Conservation (phyloP, 2,797 vertebrate species). For the Helicolenus hilgendorfi region DNA sequence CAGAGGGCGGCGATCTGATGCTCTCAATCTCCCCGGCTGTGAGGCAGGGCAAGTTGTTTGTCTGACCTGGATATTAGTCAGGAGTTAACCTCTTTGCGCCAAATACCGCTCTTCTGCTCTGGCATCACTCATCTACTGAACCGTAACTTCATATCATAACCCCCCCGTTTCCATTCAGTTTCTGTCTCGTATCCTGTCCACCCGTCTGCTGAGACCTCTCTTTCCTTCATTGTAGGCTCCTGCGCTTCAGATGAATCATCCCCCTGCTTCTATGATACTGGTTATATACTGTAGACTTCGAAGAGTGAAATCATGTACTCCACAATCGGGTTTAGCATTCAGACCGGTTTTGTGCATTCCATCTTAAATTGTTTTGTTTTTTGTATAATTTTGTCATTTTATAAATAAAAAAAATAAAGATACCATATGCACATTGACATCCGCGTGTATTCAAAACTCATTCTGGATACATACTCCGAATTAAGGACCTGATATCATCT, state of each 20-base stretch:
- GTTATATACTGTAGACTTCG: constrained; percentile 82
- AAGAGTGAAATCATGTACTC: constrained; percentile 81
- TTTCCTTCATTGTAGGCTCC: constrained; percentile 64
- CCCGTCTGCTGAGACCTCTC: constrained; percentile 40
- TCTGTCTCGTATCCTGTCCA: constrained; percentile 55
- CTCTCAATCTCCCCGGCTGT: constrained; percentile 31
- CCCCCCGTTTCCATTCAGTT: constrained; percentile 52
- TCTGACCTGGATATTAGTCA: constrained; percentile 72
- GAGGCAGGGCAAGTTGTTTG: constrained; percentile 60
- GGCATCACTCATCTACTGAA: constrained; percentile 74
- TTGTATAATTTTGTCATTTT: constrained; percentile 85
- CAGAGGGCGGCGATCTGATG: constrained; percentile 2
- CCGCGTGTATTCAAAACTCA: constrained; percentile 70
- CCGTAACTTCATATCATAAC: constrained; percentile 53
- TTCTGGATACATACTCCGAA: constrained; percentile 73
- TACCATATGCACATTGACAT: constrained; percentile 83
- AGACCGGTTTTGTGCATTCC: constrained; percentile 83
- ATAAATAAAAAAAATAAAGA: constrained; percentile 72
- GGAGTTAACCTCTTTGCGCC: constrained; percentile 68
- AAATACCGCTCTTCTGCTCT: constrained; percentile 66
- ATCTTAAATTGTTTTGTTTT: constrained; percentile 80
- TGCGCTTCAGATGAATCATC: constrained; percentile 73
- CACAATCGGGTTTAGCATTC: constrained; percentile 79
- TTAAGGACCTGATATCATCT: constrained; percentile 87
- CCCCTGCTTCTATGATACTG: constrained; percentile 82